A percentile compares a stretch with the other conserved stretches of the same genome.
phyloP scores from a whole-genome alignment of 2,113 vertebrate species.

The Rhea pennata region DNA sequence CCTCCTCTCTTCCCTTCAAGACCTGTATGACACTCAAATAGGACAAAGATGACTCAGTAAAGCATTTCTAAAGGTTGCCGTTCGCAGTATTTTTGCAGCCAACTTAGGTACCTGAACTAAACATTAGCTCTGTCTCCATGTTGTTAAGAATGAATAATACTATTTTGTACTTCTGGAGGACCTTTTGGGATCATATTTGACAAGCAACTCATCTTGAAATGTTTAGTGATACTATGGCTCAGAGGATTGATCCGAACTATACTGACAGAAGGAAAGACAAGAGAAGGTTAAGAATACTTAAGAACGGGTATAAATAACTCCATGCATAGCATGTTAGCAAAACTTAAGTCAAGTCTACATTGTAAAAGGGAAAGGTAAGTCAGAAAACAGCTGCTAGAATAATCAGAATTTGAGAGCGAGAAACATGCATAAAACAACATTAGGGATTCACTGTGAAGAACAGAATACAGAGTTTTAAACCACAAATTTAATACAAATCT shows the following conservation, averaged over 20 bases:
- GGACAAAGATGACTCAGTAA: background rate
- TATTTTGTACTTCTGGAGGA: rapidly evolving
- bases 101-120: background rate
- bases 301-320: background rate
- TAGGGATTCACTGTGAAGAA: background rate
- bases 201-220: rapidly evolving
- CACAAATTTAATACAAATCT: rapidly evolving
- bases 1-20: background rate
- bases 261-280: background rate
- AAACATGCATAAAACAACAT: background rate
- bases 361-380: background rate
- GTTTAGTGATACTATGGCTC: background rate
- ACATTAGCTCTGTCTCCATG: rapidly evolving
- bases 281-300: background rate
- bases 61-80: rapidly evolving
- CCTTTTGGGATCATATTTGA: background rate
- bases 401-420: background rate
- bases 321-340: rapidly evolving
- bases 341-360: background rate
- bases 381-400: rapidly evolving
- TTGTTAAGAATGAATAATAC: background rate
- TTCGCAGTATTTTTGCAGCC: background rate
- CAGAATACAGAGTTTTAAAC: background rate
- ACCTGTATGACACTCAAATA: background rate
- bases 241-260: background rate